Conservation (phyloP, 2,113 vertebrate species). For the Corythoichthys haematopterus region DNA sequence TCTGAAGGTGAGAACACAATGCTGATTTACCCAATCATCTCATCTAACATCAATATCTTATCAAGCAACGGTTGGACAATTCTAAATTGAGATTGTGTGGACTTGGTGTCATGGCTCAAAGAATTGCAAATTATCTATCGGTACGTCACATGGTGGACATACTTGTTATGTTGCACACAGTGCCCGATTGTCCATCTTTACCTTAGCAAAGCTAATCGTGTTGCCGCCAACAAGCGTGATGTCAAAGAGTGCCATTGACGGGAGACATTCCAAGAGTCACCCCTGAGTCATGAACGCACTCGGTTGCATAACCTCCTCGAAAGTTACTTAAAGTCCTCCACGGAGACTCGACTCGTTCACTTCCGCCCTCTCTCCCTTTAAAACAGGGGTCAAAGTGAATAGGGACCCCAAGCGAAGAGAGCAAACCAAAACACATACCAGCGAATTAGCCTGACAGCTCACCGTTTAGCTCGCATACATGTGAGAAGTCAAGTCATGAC, state of each 20-base stretch:
- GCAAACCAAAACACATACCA: conserved; percentile 62
- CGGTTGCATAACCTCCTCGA: conserved; percentile 56
- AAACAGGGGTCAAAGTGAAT: conserved; percentile 53
- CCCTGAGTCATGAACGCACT: conserved; percentile 33
- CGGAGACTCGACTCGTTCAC: conserved; percentile 34
- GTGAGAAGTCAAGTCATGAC: conserved; percentile 57
- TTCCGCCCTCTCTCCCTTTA: conserved; percentile 43
- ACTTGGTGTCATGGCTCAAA: conserved; percentile 10
- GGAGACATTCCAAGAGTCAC: conserved; percentile 49
- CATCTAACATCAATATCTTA: background rate
- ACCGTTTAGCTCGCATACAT: conserved; percentile 54
- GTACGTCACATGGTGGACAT: conserved; percentile 42
- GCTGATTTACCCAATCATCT: no score
- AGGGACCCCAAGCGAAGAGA: conserved; percentile 47
- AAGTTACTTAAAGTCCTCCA: conserved; percentile 53
- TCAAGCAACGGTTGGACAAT: background rate
- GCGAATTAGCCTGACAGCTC: conserved; percentile 52
- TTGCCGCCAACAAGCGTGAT: conserved; percentile 49
- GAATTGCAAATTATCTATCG: conserved; percentile 19
- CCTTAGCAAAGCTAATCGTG: conserved; percentile 47
- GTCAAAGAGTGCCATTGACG: conserved; percentile 51
- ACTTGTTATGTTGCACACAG: conserved; percentile 36
- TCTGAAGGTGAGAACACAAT: no score
- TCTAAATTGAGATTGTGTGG: conserved; percentile 7
- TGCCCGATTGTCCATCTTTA: conserved; percentile 35